Base-by-base conservation (phyloP, 92 coral and sea anemone genomes). In the Porites lobata region DNA sequence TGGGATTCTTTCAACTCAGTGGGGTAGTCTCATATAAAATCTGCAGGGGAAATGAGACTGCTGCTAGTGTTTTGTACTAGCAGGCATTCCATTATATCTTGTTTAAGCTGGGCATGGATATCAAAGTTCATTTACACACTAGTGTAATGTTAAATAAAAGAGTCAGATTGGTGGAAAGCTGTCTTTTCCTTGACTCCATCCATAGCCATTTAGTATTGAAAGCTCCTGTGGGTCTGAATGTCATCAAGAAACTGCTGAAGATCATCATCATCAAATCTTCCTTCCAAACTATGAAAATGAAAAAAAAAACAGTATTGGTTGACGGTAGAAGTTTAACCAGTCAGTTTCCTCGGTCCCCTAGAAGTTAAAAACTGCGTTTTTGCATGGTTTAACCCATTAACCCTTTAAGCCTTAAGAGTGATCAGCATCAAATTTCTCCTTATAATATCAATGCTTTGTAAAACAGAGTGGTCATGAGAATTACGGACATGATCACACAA, bases 231-330 rank as follows among this genome's bases (percentile, higher is more conserved):
- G 2, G 99, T 98, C 80, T 98, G 99, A 52, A 98, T 98, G 47
- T 98, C 99, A 76, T 95, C 99, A 7, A 94, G 91, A 38, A 98
- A 83, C 77, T 98, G 99, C 72, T 95, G 98, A 69, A 98, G 88
- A 74, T 98, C 99, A 51, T 98, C 99, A 81, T 98, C 99, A 51
- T 98, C 98, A 98, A 98, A 95, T 79, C 98, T 89, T 12, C 98
- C 99, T 84, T 98, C 99, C 71, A 98, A 94, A 80, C 99, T 98
- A 69, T 9, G 75, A 85, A 77, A 75, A 4, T 21, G 78, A 87
- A 7, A 87, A 6, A 10, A 4, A 56, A 56, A 10, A 14, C 11
- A 10, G 15, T 14, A 4, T 56, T 56, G 15, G 15, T 56, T 56
- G 11, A 14, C 4, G 4, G 61, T 56, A 2, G 15, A 56, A 2